Conservation (phyloP, 2,113 vertebrate genomes). For the Thryonomys swinderianus region DNA sequence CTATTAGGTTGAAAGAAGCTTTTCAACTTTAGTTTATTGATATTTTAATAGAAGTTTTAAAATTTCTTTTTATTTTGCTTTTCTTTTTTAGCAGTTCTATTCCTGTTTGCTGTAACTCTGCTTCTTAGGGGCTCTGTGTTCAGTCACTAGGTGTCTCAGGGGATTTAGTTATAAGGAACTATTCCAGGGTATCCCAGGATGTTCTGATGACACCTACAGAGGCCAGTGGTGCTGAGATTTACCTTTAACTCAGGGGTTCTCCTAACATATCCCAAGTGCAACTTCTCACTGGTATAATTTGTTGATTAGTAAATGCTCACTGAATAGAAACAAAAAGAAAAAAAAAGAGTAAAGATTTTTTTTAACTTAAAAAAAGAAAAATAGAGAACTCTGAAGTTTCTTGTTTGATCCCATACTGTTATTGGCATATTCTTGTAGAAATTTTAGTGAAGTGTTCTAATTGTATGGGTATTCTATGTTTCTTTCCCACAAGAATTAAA, state of each 20-base stretch:
- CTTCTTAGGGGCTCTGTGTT: neutral
- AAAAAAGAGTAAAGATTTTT: neutral
- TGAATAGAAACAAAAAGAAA: neutral
- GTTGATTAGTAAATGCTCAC: neutral
- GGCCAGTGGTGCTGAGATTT: neutral
- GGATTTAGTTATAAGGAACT: neutral
- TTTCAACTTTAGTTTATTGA: neutral
- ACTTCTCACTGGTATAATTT: neutral
- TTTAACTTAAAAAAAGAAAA: neutral
- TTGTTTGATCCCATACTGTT: neutral
- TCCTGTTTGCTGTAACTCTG: neutral
- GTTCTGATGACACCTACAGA: conserved; percentile 42
- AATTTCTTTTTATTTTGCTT: too few species aligned
- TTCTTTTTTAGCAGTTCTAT: neutral
- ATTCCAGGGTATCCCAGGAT: neutral
- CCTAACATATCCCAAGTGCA: too few species aligned
- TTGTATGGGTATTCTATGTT: neutral
- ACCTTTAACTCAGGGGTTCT: neutral
- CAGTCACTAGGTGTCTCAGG: neutral
- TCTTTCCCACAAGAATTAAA: neutral
- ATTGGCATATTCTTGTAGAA: neutral
- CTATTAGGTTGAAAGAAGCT: neutral
- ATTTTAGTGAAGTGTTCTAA: neutral
- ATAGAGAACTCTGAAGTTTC: neutral
- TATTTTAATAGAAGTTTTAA: too few species aligned